These are phyloP conservation scores for Drosophila nannoptera DNA, from an alignment of 1,140 invertebrate genomes.

Conservation along the genomic window DNA sequence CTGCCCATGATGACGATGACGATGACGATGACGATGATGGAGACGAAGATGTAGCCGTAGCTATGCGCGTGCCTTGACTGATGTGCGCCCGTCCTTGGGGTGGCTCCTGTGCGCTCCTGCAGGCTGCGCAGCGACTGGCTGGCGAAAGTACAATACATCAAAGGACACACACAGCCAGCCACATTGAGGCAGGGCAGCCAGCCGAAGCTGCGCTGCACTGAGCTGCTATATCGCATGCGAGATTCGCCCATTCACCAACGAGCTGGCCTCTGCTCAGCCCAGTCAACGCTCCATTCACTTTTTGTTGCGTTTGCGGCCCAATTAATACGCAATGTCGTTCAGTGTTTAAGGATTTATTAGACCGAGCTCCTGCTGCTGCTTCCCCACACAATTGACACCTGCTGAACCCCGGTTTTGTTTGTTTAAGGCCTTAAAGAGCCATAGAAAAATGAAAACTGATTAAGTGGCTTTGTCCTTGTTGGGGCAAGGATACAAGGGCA, in stretches of 20 bases:
- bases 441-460: constrained; percentile 42
- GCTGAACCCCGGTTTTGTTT: constrained; percentile 20
- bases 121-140: constrained; percentile 61
- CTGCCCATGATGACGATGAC: constrained; percentile 9
- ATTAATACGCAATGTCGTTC: constrained; percentile 32
- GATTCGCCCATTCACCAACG: neutral
- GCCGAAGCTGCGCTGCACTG: constrained; percentile 5
- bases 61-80: constrained; percentile 56
- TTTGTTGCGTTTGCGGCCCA: constrained; percentile 40
- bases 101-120: constrained; percentile 33
- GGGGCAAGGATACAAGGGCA: constrained; percentile 58
- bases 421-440: constrained; percentile 34
- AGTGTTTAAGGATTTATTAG: constrained; percentile 44
- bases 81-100: constrained; percentile 37
- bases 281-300: constrained; percentile 38
- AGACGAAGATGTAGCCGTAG: constrained; percentile 37
- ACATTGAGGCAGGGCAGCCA: constrained; percentile 68
- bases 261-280: neutral
- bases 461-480: constrained; percentile 47
- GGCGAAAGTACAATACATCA: constrained; percentile 71
- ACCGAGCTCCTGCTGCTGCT: neutral
- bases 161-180: constrained; percentile 53
- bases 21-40: constrained; percentile 3
- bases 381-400: constrained; percentile 31
- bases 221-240: constrained; percentile 22